Evolutionary conservation across 1,140 invertebrate genomes (phyloP).

Genomic region (Scaptomyza graminum): DNA sequence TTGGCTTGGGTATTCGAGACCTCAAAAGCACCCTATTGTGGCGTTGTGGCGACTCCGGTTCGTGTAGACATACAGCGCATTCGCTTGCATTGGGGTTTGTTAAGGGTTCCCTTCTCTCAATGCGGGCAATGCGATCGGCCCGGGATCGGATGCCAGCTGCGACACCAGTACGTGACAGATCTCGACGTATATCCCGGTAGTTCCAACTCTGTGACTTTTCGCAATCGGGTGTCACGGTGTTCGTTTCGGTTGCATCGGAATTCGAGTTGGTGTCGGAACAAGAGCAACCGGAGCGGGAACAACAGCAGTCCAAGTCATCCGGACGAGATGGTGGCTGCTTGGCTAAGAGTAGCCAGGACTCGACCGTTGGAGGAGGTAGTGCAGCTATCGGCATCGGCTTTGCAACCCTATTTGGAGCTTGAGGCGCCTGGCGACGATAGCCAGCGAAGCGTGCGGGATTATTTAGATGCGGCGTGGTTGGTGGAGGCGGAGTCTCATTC

Average conservation of each 20-base stretch:
- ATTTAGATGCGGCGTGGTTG: slow-evolving; percentile 31
- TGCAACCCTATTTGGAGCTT: slow-evolving; percentile 8
- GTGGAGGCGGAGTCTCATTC: slow-evolving; percentile 33
- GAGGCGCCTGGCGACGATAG: slow-evolving; percentile 36
- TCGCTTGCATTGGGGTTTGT: not conserved
- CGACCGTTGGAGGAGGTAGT: slow-evolving; percentile 53
- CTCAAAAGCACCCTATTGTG: not conserved
- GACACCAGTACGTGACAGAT: slow-evolving; percentile 25
- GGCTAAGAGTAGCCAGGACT: slow-evolving; percentile 67
- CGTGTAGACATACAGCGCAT: slow-evolving; percentile 20
- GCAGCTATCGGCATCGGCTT: slow-evolving; percentile 24
- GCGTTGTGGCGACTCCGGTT: slow-evolving; percentile 28
- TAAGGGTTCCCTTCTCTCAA: slow-evolving; percentile 47
- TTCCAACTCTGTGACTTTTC: slow-evolving; percentile 69
- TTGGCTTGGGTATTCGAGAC: slow-evolving; percentile 52
- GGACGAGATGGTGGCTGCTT: slow-evolving; percentile 19
- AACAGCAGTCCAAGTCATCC: slow-evolving; percentile 37
- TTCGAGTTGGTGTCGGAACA: slow-evolving; percentile 42
- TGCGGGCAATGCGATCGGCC: slow-evolving; percentile 72
- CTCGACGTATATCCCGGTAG: slow-evolving; percentile 47
- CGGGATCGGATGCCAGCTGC: slow-evolving; percentile 56
- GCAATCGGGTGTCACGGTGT: slow-evolving; percentile 41
- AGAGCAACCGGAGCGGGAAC: slow-evolving; percentile 33
- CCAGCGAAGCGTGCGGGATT: slow-evolving; percentile 56
- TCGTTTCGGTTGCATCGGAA: slow-evolving; percentile 44